A percentile compares a stretch with the other conserved stretches of the same genome.
phyloP scores from a whole-genome alignment of 2,797 vertebrate genomes.

The Sebastes dallii region DNA sequence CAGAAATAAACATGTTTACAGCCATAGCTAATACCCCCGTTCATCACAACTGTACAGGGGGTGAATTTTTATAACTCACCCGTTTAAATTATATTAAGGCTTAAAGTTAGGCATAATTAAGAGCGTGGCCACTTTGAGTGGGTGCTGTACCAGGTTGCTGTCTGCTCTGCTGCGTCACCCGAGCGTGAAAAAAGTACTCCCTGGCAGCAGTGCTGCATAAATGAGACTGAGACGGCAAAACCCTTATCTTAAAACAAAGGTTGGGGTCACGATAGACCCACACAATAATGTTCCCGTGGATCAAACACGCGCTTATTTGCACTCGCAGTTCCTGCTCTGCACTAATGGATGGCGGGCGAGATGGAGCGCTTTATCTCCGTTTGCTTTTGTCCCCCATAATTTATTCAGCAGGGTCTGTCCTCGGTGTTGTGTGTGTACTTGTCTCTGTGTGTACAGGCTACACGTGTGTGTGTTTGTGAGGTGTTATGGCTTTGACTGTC shows the following conservation, averaged over 20 bases:
- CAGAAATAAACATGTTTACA: no score
- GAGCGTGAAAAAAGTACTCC: conserved; percentile 7
- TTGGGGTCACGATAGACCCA: conserved; percentile 25
- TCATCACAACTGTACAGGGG: no score
- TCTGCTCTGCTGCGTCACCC: no score
- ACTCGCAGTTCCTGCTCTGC: conserved; percentile 34
- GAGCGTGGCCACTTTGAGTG: no score
- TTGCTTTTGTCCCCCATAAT: conserved; percentile 66
- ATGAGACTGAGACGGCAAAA: conserved; percentile 20
- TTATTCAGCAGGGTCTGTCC: conserved; percentile 63
- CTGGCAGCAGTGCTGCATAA: not conserved
- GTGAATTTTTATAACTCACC: no score
- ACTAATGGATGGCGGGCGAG: conserved; percentile 51
- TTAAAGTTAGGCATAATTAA: no score
- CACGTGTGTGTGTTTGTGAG: conserved; percentile 14
- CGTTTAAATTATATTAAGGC: no score
- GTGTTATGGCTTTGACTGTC: conserved; percentile 39
- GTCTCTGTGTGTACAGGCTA: conserved; percentile 14
- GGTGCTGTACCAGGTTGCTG: no score
- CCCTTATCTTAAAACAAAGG: conserved; percentile 41
- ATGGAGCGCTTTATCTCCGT: conserved; percentile 55
- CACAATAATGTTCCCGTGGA: conserved; percentile 28
- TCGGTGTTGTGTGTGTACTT: conserved; percentile 27
- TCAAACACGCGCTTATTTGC: conserved; percentile 63
- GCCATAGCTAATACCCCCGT: no score